Evolutionary conservation across 2,113 vertebrate species (phyloP).

Genomic region (Tympanuchus pallidicinctus): DNA sequence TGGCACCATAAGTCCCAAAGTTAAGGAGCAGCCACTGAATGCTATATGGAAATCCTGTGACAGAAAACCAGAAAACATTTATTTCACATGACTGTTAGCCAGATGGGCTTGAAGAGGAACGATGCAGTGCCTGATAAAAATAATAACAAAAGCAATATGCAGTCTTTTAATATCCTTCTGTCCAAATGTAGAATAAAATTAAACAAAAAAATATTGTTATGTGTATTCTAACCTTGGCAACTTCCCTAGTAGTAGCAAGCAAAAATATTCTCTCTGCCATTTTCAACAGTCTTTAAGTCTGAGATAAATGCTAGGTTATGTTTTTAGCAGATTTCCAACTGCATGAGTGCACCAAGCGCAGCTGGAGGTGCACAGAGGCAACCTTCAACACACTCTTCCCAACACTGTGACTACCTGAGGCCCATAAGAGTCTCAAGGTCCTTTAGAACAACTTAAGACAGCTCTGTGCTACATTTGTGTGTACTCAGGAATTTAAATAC

Average conservation of each 20-base stretch:
- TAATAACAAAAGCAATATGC: fast-evolving
- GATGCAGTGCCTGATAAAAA: neutral
- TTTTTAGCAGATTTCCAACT: neutral
- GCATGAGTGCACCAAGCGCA: neutral
- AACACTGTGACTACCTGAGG: neutral
- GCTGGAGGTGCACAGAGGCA: neutral
- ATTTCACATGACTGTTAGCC: neutral
- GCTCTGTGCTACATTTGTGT: neutral
- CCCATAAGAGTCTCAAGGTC: neutral
- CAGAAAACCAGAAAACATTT: neutral
- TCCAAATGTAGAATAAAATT: neutral
- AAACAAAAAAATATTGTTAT: neutral
- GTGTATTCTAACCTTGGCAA: neutral
- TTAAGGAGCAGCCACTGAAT: neutral
- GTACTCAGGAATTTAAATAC: neutral
- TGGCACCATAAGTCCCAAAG: neutral
- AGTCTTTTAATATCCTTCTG: neutral
- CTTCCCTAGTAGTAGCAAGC: neutral
- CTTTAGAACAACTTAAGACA: neutral
- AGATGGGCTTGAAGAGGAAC: neutral
- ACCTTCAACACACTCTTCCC: neutral
- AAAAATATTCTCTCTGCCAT: neutral
- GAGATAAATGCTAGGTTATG: neutral
- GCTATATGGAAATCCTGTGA: neutral
- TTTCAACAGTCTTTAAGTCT: neutral